Conservation (phyloP, 2,888 invertebrate species). For the Lampropteryx suffumata region DNA sequence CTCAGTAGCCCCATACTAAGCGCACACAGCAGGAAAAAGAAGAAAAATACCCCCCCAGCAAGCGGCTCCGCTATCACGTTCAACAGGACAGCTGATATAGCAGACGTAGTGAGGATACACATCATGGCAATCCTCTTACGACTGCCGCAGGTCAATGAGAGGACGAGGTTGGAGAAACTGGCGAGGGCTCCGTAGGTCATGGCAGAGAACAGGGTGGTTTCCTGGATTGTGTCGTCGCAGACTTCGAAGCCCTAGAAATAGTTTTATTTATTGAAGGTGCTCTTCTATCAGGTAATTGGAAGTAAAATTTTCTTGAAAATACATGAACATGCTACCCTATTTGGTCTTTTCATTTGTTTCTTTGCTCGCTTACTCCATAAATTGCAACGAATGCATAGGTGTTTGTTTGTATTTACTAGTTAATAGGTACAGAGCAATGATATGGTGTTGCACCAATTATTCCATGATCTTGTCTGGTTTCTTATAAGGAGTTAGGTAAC, state of each 20-base stretch:
- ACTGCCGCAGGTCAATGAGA: constrained; percentile 69
- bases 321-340: constrained; percentile 5
- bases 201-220: constrained; percentile 70
- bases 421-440: too few species aligned
- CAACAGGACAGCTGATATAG: constrained; percentile 57
- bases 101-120: constrained; percentile 56
- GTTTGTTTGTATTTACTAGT: too few species aligned
- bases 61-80: constrained; percentile 63
- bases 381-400: too few species aligned
- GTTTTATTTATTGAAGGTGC: too few species aligned
- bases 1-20: constrained; percentile 74
- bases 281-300: too few species aligned
- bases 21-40: constrained; percentile 71
- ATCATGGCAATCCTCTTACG: constrained; percentile 71
- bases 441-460: too few species aligned
- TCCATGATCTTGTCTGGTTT: too few species aligned
- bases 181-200: constrained; percentile 73
- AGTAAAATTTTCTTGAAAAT: not conserved
- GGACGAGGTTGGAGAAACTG: constrained; percentile 63
- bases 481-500: too few species aligned
- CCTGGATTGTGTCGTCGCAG: constrained; percentile 73
- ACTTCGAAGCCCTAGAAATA: constrained; percentile 49
- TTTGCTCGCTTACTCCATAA: too few species aligned
- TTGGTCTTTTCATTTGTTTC: constrained; percentile 27
- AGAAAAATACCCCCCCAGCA: constrained; percentile 73